These are phyloP conservation scores for Dynastes tityus DNA, from an alignment of 2,888 invertebrate genomes.

Conservation along the genomic window DNA sequence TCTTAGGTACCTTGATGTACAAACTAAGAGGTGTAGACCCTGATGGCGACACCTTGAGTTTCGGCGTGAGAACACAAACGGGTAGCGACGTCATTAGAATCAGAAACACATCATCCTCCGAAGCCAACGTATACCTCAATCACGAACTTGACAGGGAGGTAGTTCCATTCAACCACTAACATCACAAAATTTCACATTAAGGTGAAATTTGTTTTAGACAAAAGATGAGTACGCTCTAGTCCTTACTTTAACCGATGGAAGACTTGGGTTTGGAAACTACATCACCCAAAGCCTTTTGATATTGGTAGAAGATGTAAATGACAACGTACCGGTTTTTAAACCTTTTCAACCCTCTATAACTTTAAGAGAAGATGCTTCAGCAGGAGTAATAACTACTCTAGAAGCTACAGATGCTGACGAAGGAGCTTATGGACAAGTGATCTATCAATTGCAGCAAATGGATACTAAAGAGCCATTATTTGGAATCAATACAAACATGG, in stretches of 20 bases:
- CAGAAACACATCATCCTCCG: conserved; percentile 85
- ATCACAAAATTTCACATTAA: neutral
- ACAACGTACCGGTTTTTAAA: conserved; percentile 91
- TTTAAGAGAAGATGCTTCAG: conserved; percentile 84
- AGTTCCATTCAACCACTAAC: conserved; percentile 57
- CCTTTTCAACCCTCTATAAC: conserved; percentile 88
- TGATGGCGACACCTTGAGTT: conserved; percentile 87
- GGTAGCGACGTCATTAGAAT: conserved; percentile 89
- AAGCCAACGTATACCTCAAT: conserved; percentile 90
- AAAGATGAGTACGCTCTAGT: conserved; percentile 92
- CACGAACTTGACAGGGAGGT: conserved; percentile 94
- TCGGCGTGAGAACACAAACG: conserved; percentile 86
- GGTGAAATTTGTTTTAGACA: conserved; percentile 72
- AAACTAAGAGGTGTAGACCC: conserved; percentile 87
- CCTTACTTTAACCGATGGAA: conserved; percentile 90
- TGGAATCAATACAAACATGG: conserved; percentile 86
- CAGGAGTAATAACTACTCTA: conserved; percentile 83
- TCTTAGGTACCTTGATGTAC: conserved; percentile 87
- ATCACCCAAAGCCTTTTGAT: conserved; percentile 92
- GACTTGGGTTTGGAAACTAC: conserved; percentile 88
- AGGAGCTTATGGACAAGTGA: conserved; percentile 93
- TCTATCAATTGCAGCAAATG: conserved; percentile 88
- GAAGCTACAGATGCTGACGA: conserved; percentile 93
- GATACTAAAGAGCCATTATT: conserved; percentile 86
- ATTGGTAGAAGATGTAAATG: conserved; percentile 93